Evolutionary conservation across 30 jellyfish, hydroid and myxozoan species (phyloP), one percentile per base, ranked within the genome.

Genomic region (Pseudorhiza aurosa): DNA sequence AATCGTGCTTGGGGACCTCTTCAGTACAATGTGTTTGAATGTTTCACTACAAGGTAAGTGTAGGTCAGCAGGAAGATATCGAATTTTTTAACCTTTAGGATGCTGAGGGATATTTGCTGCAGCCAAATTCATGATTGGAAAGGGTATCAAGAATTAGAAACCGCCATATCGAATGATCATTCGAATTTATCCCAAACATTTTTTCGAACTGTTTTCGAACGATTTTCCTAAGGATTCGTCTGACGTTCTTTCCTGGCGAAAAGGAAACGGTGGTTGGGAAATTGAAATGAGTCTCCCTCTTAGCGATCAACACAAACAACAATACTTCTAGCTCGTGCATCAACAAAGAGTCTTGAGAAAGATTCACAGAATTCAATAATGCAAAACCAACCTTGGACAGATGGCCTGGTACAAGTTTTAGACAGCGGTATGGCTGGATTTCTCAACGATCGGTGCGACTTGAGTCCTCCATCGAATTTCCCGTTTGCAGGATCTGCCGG

Each of bases 371-470:
- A n/a, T n/a, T n/a, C 25, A 39, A 64, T 15, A n/a, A 64, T 64
- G 77, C 77, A 64, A 42, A 40, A 31, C 19, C 58, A 64, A 1
- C 4, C 21, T 24, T 64, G 51, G 70, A 56, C 70, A 0, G 77
- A 64, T 64, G 33, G 60, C 10, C n/a, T 64, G 59, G 53, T 64
- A 19, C 77, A 64, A n/a, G 77, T 64, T 11, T 17, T 64, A 24
- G 77, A 64, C n/a, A 64, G 59, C 40, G 77, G 77, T 0, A 64
- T 32, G 18, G 60, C 36, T 51, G 85, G 71, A 4, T 29, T 49
- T 5, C 22, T 74, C 17, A 18, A 21, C 26, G 62, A 56, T 7
- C 25, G 64, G 22, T 18, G 4, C 9, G 33, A 32, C 8, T 31
- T 31, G 11, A 72, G 60, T 19, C 50, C 85, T 4, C 67, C 60